Conservation (phyloP, 2,797 vertebrate genomes). For the Hemitrygon akajei region DNA sequence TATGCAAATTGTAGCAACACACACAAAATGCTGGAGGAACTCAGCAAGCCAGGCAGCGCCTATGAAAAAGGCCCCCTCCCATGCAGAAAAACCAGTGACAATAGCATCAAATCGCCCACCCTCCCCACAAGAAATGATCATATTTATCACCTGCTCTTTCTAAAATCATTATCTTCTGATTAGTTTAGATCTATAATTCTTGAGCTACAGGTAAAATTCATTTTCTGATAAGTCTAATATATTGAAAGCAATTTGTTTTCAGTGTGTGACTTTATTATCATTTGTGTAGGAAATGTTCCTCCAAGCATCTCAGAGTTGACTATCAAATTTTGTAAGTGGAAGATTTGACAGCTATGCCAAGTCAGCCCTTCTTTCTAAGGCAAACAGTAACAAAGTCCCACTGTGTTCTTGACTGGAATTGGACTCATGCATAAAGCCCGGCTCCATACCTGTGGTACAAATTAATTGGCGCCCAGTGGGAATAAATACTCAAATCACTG, state of each 20-base stretch:
- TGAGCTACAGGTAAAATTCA: background rate
- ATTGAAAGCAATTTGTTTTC: background rate
- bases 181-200: background rate
- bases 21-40: too few species aligned
- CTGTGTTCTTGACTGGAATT: background rate
- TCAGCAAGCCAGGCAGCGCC: too few species aligned
- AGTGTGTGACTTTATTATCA: background rate
- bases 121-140: too few species aligned
- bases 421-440: background rate
- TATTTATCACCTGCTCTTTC: background rate
- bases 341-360: background rate
- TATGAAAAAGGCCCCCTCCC: too few species aligned
- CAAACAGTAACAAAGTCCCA: background rate
- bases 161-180: background rate
- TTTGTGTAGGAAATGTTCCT: background rate
- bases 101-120: too few species aligned
- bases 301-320: background rate
- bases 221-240: background rate
- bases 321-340: background rate
- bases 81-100: too few species aligned
- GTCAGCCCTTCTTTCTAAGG: background rate
- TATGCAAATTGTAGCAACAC: too few species aligned
- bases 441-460: background rate
- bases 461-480: background rate
- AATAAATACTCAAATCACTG: conserved; percentile 16